Percentiles rank a stretch among this genome's conserved stretches.
These are phyloP conservation scores for Pomacea canaliculata DNA, from an alignment of 2,888 invertebrate genomes.

Conservation along the genomic window DNA sequence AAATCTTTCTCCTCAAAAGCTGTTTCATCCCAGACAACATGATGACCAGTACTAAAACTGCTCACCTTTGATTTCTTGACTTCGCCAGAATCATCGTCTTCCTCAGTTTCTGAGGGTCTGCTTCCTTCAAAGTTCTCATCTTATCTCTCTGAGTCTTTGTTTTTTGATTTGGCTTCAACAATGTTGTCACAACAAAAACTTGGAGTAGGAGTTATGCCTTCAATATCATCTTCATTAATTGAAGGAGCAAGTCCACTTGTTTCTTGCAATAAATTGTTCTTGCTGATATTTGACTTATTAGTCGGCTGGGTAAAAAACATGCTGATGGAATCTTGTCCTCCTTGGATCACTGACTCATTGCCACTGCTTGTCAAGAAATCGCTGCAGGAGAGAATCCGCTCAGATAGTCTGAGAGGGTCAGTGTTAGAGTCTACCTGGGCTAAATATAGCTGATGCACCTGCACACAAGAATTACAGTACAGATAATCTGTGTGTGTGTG, in stretches of 20 bases:
- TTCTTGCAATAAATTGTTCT: neutral
- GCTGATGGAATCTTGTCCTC: constrained; percentile 3
- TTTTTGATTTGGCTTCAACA: neutral
- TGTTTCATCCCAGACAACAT: neutral
- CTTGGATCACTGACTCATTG: constrained; percentile 13
- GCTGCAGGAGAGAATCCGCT: constrained; percentile 4
- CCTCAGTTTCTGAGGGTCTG: no score
- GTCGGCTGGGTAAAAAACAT: neutral
- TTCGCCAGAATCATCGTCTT: neutral
- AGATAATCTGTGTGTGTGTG: no score
- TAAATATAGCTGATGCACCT: constrained; percentile 23
- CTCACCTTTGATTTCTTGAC: neutral
- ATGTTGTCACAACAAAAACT: constrained; percentile 11
- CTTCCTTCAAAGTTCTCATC: neutral
- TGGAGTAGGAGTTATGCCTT: constrained; percentile 14
- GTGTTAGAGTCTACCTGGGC: constrained; percentile 5
- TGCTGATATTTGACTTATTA: neutral
- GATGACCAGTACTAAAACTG: neutral
- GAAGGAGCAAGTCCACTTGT: neutral
- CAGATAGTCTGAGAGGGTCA: constrained; percentile 2
- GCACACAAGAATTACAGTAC: neutral
- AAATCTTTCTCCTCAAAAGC: neutral
- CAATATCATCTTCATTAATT: constrained; percentile 7
- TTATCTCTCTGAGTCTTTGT: neutral
- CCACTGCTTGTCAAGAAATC: constrained; percentile 15